Evolutionary conservation across 2,888 invertebrate species (phyloP).

Genomic region (Latrodectus elegans): DNA sequence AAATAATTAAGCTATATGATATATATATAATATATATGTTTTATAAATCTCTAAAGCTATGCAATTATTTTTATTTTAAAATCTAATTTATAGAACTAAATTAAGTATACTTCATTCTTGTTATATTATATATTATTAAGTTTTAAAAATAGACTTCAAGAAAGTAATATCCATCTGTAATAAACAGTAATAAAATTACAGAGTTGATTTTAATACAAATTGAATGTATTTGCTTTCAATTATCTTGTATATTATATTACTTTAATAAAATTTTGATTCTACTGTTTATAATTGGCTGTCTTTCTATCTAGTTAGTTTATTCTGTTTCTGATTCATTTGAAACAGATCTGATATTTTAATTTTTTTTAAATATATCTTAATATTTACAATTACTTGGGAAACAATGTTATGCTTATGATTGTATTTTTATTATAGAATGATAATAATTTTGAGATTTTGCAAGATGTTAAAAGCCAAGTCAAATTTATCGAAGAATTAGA

Average conservation of each 20-base stretch:
- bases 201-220: too few relatives aligned
- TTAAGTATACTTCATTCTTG: too few relatives aligned
- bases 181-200: too few relatives aligned
- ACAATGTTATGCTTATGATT: constrained; percentile 76
- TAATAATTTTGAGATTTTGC: constrained; percentile 89
- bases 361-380: neutral
- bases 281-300: neutral
- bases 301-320: neutral
- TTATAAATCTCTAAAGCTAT: too few relatives aligned
- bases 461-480: constrained; percentile 91
- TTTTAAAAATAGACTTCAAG: too few relatives aligned
- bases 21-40: too few relatives aligned
- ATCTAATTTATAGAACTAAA: too few relatives aligned
- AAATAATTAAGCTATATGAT: too few relatives aligned
- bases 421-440: constrained; percentile 80
- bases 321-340: neutral
- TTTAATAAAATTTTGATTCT: neutral
- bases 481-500: constrained; percentile 98
- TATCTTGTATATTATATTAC: neutral
- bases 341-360: neutral
- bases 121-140: too few relatives aligned
- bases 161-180: too few relatives aligned
- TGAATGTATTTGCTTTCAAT: neutral
- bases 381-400: neutral
- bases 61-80: too few relatives aligned